Evolutionary conservation across 2,797 vertebrate species (phyloP).

Genomic region (Sebastes vulpes): DNA sequence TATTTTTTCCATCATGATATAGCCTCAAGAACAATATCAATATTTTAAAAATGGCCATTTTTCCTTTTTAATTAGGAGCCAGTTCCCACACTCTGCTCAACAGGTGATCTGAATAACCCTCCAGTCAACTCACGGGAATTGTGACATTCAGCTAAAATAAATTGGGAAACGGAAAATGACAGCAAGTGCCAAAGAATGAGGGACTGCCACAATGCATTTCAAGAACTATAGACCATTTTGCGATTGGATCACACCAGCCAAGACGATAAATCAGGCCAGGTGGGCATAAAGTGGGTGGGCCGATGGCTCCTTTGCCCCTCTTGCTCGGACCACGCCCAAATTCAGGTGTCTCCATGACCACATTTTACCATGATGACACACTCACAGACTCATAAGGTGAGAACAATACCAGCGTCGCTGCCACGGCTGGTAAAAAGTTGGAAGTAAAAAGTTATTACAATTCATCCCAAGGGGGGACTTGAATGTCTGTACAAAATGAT

Average conservation of each 20-base stretch:
- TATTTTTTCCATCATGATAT: too few species aligned
- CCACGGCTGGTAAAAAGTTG: background rate
- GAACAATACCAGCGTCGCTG: rapidly evolving
- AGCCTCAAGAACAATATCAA: too few species aligned
- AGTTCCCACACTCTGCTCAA: background rate
- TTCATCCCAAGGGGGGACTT: background rate
- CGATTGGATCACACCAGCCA: background rate
- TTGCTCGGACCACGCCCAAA: too few species aligned
- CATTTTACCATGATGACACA: background rate
- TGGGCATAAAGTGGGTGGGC: too few species aligned
- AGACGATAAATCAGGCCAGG: too few species aligned
- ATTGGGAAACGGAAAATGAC: background rate
- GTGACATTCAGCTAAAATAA: background rate
- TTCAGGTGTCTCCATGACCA: too few species aligned
- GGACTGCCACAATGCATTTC: background rate
- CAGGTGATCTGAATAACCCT: background rate
- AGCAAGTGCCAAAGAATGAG: background rate
- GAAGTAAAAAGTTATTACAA: background rate
- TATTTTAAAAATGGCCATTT: too few species aligned
- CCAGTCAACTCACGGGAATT: background rate
- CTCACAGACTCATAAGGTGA: background rate
- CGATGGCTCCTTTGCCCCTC: too few species aligned
- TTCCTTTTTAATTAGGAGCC: background rate
- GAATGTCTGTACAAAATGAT: background rate
- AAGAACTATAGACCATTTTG: background rate